Base-by-base conservation (phyloP, 2,888 invertebrate genomes). In the Kuschelorhynchus macadamiae region DNA sequence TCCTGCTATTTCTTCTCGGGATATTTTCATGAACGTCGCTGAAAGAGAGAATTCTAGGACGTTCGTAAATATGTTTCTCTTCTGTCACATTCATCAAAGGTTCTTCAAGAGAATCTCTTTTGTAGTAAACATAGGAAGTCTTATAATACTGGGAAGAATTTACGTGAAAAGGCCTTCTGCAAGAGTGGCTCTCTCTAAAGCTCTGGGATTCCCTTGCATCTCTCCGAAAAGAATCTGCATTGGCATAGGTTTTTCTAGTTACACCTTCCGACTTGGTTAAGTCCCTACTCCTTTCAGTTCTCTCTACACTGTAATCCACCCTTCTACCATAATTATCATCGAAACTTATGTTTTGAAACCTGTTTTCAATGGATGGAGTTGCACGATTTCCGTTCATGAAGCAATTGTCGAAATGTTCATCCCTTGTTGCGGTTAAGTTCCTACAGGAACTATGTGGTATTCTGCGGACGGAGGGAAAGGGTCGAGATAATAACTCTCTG, bases 401-500 rank as follows among this genome's bases (percentile, higher is more conserved):
- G 59, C 61, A 70, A 25, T 50, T 67, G 39, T 74, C 75, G 42
- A 52, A 47, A 46, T 17, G 33, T 11, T 67, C 63, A 3, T 67
- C 53, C 39, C 46, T 25, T 5, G 33, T 39, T 18, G 61, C 64
- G 16, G 71, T 73, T 41, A 83, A 74, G 71, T 82, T 82, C 8
- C 82, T 77, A 66, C 82, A 83, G 2, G 83, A 83, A 67, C 81
- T 81, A 71, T 82, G 81, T 2, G 75, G 74, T 4, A 67, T 69
- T 55, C 75, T 76, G 44, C 73, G 76, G 4, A 79, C 75, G 25
- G 78, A 74, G 25, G 82, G 81, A 73, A 85, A 84, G 0, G 90
- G 90, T 52, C 89, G 88, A 33, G 89, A 88, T 1, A 91, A 82
- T 11, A 91, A 83, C 79, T 91, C 91, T 3, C 90, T 87, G 0